Base-by-base conservation (phyloP, 2,888 invertebrate species). In the Plagiodera versicolora region DNA sequence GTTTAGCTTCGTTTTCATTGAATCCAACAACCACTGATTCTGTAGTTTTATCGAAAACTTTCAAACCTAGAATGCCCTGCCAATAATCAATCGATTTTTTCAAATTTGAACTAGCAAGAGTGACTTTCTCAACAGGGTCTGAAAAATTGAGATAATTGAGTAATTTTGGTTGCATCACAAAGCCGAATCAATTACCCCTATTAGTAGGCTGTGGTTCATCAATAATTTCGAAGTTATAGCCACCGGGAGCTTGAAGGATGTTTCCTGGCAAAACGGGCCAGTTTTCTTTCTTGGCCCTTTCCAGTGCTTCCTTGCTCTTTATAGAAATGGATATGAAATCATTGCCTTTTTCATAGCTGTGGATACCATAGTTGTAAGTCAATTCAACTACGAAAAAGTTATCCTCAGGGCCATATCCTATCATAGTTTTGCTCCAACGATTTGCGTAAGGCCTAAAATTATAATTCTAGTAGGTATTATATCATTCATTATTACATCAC, bases 341-440 rank as follows among this genome's bases (percentile, higher is more conserved):
- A 82, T 98, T 98, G 32, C 98, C 98, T 70, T 86, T 81, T 70
- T 92, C 89, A 76, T 99, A 98, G 52, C 86, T 83, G 65, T 89
- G 89, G 18, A 98, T 87, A 18, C 95, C 95, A 78, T 99, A 99
- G 79, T 99, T 99, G 80, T 98, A 99, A 10, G 98, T 98, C 47
- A 99, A 83, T 78, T 99, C 98, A 18, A 98, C 85, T 0, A 95
- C 98, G 83, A 98, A 99, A 81, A 98, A 93, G 55, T 87, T 85
- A 72, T 95, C 92, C 81, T 99, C 99, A 0, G 93, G 89, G 0
- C 98, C 98, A 81, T 97, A 99, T 1, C 98, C 99, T 48, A 98
- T 87, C 98, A 99, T 99, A 0, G 98, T 98, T 83, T 99, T 99
- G 77, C 97, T 97, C 99, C 99, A 99, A 70, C 94, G 89, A 73